Evolutionary conservation across 2,797 vertebrate genomes (phyloP), one percentile per base, ranked within the genome.

Genomic region (Sebastes oblongus): DNA sequence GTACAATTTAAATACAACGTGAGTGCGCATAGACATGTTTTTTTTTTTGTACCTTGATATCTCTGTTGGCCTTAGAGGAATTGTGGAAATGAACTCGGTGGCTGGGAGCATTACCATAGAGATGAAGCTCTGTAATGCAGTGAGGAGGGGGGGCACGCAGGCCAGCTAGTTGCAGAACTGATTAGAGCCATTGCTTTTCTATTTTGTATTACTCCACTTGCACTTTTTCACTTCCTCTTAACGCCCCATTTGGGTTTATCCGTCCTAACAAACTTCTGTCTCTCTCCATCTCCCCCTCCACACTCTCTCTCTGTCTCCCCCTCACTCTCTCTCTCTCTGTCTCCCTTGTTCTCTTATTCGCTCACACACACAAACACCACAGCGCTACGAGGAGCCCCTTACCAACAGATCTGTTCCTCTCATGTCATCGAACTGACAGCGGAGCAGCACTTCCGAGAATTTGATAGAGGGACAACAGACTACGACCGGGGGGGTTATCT

Each of bases 71-170:
- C 73, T 81, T 11, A 77, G 80, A 46, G 80, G 89, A 83, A 86
- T 74, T 82, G 86, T 86, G 78, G 73, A 89, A 90, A 92, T 87
- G 71, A 90, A 91, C 88, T 86, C 69, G 69, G 81, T 66, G 69
- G 65, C 78, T 12, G n/a, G 58, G 39, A 66, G 64, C 72, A 88
- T 90, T 92, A 90, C 66, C 89, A 91, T 89, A 91, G 85, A 92
- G 88, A 92, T 91, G 83, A 86, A 77, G 72, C 82, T 64, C 72
- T n/a, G 73, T 78, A 88, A 87, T 79, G 68, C 80, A 87, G 82
- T 24, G 80, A 82, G 81, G 42, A 42, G 3, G 42, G 42, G 42
- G 81, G 59, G 32, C 85, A 89, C 46, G 74, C 81, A 79, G 83
- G 76, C 80, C 72, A 82, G 81, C 75, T 68, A 74, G 82, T 75